A percentile compares a stretch with the other conserved stretches of the same genome.
These are phyloP conservation scores for Pterocles burchelli DNA, from an alignment of 2,113 vertebrate species.

Conservation along the genomic window DNA sequence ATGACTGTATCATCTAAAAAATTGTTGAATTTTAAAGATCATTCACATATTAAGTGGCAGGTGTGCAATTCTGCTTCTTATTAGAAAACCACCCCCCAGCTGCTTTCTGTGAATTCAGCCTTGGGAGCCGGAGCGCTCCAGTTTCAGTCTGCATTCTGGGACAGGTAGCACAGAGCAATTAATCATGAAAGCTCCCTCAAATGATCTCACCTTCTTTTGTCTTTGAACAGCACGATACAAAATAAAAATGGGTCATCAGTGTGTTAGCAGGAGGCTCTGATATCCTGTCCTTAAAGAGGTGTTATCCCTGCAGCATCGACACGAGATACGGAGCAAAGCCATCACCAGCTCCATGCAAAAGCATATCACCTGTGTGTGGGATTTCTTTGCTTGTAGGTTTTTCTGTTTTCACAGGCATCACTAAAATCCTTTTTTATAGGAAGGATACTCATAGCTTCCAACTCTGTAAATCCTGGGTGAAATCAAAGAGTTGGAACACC, in stretches of 20 bases:
- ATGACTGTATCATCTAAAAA: neutral
- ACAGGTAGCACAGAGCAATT: slow-evolving; percentile 64
- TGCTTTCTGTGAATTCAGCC: slow-evolving; percentile 52
- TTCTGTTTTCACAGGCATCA: neutral
- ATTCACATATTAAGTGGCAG: slow-evolving; percentile 11
- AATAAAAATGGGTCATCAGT: slow-evolving; percentile 65
- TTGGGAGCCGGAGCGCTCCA: slow-evolving; percentile 25
- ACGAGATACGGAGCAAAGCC: neutral
- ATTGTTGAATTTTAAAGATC: neutral
- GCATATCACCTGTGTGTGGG: neutral
- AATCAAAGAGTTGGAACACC: neutral
- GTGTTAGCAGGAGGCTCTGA: neutral
- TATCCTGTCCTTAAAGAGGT: slow-evolving; percentile 27
- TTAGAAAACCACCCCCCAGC: neutral
- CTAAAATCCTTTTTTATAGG: neutral
- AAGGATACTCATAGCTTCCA: neutral
- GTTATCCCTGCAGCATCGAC: neutral
- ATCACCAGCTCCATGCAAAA: neutral
- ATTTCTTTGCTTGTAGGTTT: neutral
- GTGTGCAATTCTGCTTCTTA: neutral
- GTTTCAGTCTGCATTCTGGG: slow-evolving; percentile 64
- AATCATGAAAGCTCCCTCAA: slow-evolving; percentile 64
- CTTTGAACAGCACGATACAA: slow-evolving; percentile 55
- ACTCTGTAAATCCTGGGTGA: neutral
- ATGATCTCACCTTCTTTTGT: slow-evolving; percentile 76